Evolutionary conservation across 2,888 invertebrate species (phyloP), one percentile per base, ranked within the genome.

Genomic region (Drosophila seclusa): DNA sequence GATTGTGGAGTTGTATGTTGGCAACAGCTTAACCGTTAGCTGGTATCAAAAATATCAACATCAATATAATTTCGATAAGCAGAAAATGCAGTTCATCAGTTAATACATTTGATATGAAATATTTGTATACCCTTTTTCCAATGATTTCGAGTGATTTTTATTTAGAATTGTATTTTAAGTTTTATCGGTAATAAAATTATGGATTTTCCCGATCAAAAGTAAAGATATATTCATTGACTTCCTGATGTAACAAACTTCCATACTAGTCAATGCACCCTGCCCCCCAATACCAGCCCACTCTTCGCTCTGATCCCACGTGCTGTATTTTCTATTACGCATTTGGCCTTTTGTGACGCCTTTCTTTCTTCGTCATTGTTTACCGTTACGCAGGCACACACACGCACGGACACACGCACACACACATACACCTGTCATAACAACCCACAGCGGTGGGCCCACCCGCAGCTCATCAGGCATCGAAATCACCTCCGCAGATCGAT

Each of bases 301-400:
- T 6, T 49, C 5, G 18, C 16, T 16, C 27, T 45, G 24, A 24
- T 4, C 7, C 21, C 24, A 16, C 4, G 45, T 27, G 1, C 18
- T 27, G 27, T 52, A 59, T 36, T 53, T 72, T 60, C 55, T 68
- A 73, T 77, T 77, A 77, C 76, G 77, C 76, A 76, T 65, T 50
- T 50, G 58, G 18, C 54, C 18, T n/a, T 38, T 59, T 31, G 58
- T 76, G 76, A 76, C 76, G 76, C 48, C 73, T 68, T 76, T 64
- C 42, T 60, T 64, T 69, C 49, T 21, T 18, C 38, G 13, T 61
- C 49, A 58, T 50, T 76, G 77, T 76, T 76, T 73, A 76, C 60
- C 59, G 40, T 65, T 29, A 62, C 65, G 50, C 52, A 68, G 45
- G 40, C 70, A 42, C 66, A 38, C 53, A 42, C 68, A 58, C 58